Conservation (phyloP, 1,140 invertebrate species). For the Heliconius himera region DNA sequence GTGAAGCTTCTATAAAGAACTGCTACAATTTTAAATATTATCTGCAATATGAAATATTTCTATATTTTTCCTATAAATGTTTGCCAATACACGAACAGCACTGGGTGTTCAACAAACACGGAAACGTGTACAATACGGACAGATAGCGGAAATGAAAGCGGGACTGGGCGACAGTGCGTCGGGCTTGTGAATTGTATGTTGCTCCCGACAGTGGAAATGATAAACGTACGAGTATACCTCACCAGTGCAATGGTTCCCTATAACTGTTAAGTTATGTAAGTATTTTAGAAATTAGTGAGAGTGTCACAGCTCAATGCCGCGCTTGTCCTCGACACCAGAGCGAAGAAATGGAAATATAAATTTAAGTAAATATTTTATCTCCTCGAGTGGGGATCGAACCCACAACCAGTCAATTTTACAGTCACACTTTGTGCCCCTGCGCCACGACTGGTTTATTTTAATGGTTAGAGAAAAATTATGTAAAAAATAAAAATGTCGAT, state of each 20-base stretch:
- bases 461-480: too few relatives aligned
- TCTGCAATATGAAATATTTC: not conserved
- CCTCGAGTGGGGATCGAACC: too few relatives aligned
- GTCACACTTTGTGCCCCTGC: too few relatives aligned
- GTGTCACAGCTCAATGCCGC: too few relatives aligned
- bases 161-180: slow-evolving; percentile 30
- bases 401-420: too few relatives aligned
- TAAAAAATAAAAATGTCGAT: too few relatives aligned
- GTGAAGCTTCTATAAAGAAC: not conserved
- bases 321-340: too few relatives aligned
- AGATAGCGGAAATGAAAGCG: slow-evolving; percentile 44
- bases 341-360: too few relatives aligned
- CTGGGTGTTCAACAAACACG: slow-evolving; percentile 13
- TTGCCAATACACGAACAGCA: not conserved
- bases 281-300: too few relatives aligned
- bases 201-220: not conserved
- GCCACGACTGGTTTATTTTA: too few relatives aligned
- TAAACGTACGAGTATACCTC: not conserved
- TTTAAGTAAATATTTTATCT: too few relatives aligned
- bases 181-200: slow-evolving; percentile 30
- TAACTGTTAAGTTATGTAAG: not conserved
- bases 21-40: not conserved
- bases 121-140: slow-evolving; percentile 19
- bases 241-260: not conserved
- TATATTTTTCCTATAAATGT: not conserved